These are phyloP conservation scores for Andrena haemorrhoa DNA, from an alignment of 2,888 invertebrate genomes.

Conservation along the genomic window DNA sequence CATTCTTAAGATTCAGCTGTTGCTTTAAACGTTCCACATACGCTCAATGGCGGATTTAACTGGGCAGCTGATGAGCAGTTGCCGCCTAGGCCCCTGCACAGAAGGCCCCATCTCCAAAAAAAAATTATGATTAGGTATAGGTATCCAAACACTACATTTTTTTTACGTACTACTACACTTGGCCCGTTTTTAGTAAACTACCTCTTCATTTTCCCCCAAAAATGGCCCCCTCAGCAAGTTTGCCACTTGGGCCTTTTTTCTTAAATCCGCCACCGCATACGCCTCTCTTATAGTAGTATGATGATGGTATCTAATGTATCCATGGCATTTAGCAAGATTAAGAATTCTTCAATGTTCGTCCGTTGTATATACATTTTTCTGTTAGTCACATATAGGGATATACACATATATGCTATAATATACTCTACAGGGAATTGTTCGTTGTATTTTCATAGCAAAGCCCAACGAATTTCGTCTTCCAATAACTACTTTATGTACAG, in stretches of 20 bases:
- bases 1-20: conserved; percentile 36
- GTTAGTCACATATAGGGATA: background rate
- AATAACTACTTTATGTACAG: background rate
- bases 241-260: too few relatives aligned
- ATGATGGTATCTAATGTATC: background rate
- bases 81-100: too few relatives aligned
- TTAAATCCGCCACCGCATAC: too few relatives aligned
- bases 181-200: too few relatives aligned
- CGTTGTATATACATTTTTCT: conserved; percentile 5
- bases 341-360: conserved; percentile 1
- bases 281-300: background rate
- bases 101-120: too few relatives aligned
- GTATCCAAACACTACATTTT: too few relatives aligned
- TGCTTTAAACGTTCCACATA: background rate
- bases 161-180: too few relatives aligned
- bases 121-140: too few relatives aligned
- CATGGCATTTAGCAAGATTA: conserved; percentile 8
- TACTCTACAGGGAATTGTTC: background rate
- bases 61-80: too few relatives aligned
- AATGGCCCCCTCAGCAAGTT: too few relatives aligned
- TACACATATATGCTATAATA: background rate
- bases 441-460: background rate
- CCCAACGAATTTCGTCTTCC: conserved; percentile 1
- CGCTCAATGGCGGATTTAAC: too few relatives aligned
- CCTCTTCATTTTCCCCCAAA: too few relatives aligned